phyloP scores from a whole-genome alignment of 2,888 invertebrate genomes.

The Drymonia ruficornis region DNA sequence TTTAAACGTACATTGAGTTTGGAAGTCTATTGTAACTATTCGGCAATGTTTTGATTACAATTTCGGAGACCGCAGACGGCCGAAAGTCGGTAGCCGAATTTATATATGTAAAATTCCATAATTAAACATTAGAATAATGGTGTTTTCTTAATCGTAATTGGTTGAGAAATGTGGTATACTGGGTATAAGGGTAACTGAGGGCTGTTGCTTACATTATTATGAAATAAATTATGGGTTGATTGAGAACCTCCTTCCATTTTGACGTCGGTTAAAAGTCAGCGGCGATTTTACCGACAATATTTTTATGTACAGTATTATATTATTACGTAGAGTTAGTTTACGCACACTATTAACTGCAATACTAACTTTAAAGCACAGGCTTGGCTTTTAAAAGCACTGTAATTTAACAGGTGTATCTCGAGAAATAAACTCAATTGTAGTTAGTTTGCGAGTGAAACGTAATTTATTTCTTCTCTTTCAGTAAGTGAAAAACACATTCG shows the following conservation, averaged over 20 bases:
- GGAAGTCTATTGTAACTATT: slow-evolving; percentile 33
- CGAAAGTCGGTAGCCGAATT: background rate
- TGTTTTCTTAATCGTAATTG: too few relatives aligned
- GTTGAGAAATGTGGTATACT: too few relatives aligned
- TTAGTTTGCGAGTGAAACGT: slow-evolving; percentile 8
- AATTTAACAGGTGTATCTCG: slow-evolving; percentile 25
- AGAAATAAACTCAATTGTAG: slow-evolving; percentile 17
- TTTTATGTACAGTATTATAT: background rate
- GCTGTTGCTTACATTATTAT: too few relatives aligned
- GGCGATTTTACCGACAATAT: too few relatives aligned
- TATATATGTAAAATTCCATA: background rate
- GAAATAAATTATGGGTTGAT: too few relatives aligned
- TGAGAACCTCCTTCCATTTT: too few relatives aligned
- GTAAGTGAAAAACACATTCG: background rate
- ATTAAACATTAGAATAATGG: too few relatives aligned
- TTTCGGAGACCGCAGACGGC: slow-evolving; percentile 20
- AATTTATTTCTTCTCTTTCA: slow-evolving; percentile 1
- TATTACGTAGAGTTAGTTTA: background rate
- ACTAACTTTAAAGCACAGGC: slow-evolving; percentile 11
- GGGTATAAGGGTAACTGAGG: too few relatives aligned
- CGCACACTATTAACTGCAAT: slow-evolving; percentile 5
- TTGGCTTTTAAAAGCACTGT: slow-evolving; percentile 23
- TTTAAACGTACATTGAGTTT: slow-evolving; percentile 30
- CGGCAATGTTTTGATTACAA: slow-evolving; percentile 54
- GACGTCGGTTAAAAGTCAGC: background rate